These are phyloP conservation scores for Heliocidaris erythrogramma DNA, from an alignment of 35 echinoderm and acorn worm species.

Conservation along the genomic window DNA sequence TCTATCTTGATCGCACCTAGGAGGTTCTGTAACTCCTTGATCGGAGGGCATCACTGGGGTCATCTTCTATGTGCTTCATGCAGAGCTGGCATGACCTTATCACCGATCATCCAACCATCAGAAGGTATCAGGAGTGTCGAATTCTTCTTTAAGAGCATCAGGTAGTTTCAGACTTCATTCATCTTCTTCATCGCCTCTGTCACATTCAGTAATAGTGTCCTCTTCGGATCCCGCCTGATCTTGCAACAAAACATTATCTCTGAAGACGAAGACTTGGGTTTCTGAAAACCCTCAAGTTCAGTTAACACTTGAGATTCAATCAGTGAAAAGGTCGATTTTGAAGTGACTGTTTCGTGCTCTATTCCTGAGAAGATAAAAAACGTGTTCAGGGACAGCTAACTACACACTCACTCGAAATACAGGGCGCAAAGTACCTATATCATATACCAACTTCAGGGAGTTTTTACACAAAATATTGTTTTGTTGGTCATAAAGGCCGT, in stretches of 20 bases:
- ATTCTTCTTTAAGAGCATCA: background rate
- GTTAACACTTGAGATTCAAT: background rate
- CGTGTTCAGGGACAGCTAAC: background rate
- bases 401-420: too few relatives aligned
- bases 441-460: too few relatives aligned
- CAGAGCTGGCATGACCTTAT: background rate
- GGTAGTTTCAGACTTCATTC: background rate
- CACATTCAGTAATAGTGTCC: background rate
- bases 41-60: background rate
- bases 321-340: background rate
- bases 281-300: background rate
- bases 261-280: slow-evolving; percentile 1
- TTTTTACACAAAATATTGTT: too few relatives aligned
- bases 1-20: background rate
- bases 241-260: slow-evolving; percentile 11
- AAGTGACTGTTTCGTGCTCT: background rate
- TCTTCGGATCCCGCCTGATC: background rate
- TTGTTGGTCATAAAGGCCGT: too few relatives aligned
- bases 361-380: background rate
- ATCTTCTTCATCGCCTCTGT: background rate
- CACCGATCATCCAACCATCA: background rate
- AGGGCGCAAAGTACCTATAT: too few relatives aligned
- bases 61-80: background rate
- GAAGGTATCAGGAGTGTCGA: background rate
- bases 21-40: background rate